Percentiles rank a stretch among this genome's conserved stretches.
phyloP scores from a whole-genome alignment of 2,113 vertebrate genomes.

The Microtus richardsoni region DNA sequence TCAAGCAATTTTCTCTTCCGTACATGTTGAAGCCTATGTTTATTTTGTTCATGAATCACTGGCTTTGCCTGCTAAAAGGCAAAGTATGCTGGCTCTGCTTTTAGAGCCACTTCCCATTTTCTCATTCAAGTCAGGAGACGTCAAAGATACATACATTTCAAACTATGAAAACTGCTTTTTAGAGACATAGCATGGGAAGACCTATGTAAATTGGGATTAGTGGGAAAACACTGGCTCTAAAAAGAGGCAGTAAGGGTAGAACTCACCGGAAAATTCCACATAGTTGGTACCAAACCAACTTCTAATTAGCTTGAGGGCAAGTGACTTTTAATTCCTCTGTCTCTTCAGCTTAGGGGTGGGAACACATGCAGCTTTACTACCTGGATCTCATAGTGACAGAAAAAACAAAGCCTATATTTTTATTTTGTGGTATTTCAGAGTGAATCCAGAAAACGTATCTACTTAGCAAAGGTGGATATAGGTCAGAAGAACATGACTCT shows the following conservation, averaged over 20 bases:
- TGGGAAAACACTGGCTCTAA: neutral
- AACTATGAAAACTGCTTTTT: neutral
- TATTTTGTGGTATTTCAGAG: neutral
- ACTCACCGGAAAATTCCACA: neutral
- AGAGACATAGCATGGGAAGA: neutral
- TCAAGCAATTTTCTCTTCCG: slow-evolving; percentile 1
- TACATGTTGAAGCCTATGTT: neutral
- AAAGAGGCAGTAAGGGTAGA: neutral
- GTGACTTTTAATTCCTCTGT: neutral
- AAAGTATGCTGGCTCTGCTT: neutral
- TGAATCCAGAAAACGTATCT: neutral
- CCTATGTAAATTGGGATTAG: neutral
- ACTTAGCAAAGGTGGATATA: neutral
- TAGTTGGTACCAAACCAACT: neutral
- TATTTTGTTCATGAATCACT: slow-evolving; percentile 6
- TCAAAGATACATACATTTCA: neutral
- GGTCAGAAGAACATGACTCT: neutral
- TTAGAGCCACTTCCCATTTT: neutral
- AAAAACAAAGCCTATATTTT: neutral
- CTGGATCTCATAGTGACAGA: neutral
- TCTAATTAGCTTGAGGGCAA: neutral
- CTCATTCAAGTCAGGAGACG: neutral
- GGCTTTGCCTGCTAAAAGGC: neutral
- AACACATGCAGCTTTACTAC: neutral
- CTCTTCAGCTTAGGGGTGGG: neutral